phyloP scores from a whole-genome alignment of 1,140 invertebrate species.

The Oryctes rhinoceros region DNA sequence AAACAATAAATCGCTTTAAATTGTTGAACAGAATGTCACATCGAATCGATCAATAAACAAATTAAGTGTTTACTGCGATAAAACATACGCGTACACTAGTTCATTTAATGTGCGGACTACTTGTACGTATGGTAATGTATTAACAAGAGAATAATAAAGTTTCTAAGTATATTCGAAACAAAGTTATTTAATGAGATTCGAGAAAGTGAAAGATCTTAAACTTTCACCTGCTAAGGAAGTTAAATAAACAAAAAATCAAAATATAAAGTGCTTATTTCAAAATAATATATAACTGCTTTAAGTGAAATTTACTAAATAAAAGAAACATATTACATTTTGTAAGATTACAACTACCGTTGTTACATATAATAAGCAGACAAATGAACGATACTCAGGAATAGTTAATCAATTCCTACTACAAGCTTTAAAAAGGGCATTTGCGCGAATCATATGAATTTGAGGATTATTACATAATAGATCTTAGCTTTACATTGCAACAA shows the following conservation, averaged over 20 bases:
- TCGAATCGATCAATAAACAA: too few relatives aligned
- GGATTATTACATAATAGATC: too few relatives aligned
- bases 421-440: too few relatives aligned
- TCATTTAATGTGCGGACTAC: too few relatives aligned
- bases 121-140: background rate
- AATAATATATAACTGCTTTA: background rate
- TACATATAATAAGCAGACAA: too few relatives aligned
- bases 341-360: background rate
- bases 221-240: slow-evolving; percentile 19
- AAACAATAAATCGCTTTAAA: too few relatives aligned
- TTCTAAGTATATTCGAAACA: background rate
- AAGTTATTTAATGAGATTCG: slow-evolving; percentile 20
- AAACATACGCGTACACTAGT: too few relatives aligned
- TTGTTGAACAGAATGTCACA: too few relatives aligned
- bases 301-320: background rate
- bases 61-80: too few relatives aligned
- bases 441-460: too few relatives aligned
- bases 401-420: too few relatives aligned
- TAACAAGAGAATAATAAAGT: background rate
- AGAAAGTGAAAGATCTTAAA: slow-evolving; percentile 27
- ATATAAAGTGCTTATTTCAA: slow-evolving; percentile 2
- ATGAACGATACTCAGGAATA: background rate
- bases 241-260: slow-evolving; percentile 9
- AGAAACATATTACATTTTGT: background rate
- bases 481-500: too few relatives aligned